Evolutionary conservation across 2,888 invertebrate genomes (phyloP), one percentile per base, ranked within the genome.

Genomic region (Eurois occulta): DNA sequence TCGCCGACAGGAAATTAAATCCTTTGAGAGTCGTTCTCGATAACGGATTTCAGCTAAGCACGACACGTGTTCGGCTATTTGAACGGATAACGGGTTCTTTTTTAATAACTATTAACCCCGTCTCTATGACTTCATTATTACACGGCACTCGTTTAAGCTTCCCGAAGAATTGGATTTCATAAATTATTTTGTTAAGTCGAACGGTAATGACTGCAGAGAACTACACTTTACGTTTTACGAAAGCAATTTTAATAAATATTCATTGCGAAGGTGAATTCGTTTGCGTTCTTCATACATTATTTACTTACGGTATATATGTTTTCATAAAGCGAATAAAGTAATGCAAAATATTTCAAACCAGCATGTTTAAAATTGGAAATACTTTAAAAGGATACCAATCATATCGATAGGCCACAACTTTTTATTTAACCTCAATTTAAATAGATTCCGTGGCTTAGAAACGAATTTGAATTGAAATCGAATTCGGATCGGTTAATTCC

Each of bases 1-100:
- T 94, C 94, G 93, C 90, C 93, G 94, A 93, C 96, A 96, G 96
- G 96, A 96, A 96, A 96, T 96, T 96, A 96, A 96, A 96, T 96
- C 96, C 96, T 96, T 96, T 96, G 95, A 95, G 95, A 95, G 93
- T 93, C 94, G 94, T 92, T 92, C 93, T 88, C 94, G 95, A 96
- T 96, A 96, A 94, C 95, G 95, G 94, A 94, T 95, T 95, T 94
- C 93, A 93, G 92, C 94, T 95, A 94, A 95, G 94, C 94, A 93
- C 94, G 95, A 96, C 95, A 95, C 95, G 94, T 95, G 96, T 95
- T 94, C 93, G 85, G 89, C 89, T 74, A 85, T 87, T 91, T 88
- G 86, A 89, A 85, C 88, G 84, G 88, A 84, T 90, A 83, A 87
- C 86, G 87, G 48, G 35, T 89, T 90, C 91, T 92, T 92, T 87